These are phyloP conservation scores for Agrotis puta DNA, from an alignment of 2,888 invertebrate species.

Conservation along the genomic window DNA sequence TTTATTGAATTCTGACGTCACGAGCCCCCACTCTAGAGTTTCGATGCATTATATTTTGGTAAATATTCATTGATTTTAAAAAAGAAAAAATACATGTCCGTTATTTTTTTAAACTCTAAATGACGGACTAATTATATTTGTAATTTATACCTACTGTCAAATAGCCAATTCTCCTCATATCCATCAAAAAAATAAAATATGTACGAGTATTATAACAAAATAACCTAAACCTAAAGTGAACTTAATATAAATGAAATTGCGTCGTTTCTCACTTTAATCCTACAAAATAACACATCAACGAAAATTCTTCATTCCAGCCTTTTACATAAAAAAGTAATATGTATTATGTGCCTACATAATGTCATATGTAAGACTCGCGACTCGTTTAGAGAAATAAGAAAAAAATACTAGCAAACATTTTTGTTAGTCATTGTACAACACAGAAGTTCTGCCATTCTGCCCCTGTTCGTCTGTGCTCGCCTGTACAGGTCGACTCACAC, in stretches of 20 bases:
- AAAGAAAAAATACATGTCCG: too few relatives aligned
- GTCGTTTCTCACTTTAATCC: neutral
- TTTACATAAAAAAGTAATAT: conserved; percentile 3
- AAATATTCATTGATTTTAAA: too few relatives aligned
- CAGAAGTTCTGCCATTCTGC: conserved; percentile 16
- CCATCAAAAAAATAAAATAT: too few relatives aligned
- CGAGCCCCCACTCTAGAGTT: too few relatives aligned
- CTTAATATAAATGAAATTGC: neutral
- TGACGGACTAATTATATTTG: too few relatives aligned
- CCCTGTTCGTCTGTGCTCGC: conserved; percentile 31
- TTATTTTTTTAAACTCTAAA: too few relatives aligned
- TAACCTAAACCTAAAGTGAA: neutral
- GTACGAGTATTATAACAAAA: too few relatives aligned
- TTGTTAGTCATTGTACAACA: conserved; percentile 28
- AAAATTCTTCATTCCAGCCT: conserved; percentile 4
- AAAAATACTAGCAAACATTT: conserved; percentile 7
- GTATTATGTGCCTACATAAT: neutral
- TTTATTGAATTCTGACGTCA: too few relatives aligned
- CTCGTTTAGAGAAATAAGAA: neutral
- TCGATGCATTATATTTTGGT: too few relatives aligned
- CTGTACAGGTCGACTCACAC: conserved; percentile 26
- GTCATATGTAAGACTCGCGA: neutral
- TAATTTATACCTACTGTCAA: too few relatives aligned
- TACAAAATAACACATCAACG: conserved; percentile 1
- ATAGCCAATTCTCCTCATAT: too few relatives aligned